Conservation (phyloP, 2,113 vertebrate species). For the Osmerus mordax region DNA sequence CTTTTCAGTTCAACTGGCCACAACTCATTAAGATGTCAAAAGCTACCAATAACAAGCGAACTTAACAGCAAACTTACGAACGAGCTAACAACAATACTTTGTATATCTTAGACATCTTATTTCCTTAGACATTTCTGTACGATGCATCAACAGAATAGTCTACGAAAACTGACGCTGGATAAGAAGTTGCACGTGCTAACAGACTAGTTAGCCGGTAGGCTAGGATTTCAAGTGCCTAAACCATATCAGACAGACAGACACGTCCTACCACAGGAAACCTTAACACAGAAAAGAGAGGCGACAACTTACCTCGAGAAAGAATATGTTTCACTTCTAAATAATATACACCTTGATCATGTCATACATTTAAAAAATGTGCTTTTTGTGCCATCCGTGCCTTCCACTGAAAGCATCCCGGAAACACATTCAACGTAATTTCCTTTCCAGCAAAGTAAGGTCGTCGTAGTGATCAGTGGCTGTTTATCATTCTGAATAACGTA, state of each 20-base stretch:
- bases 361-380: conserved; percentile 8
- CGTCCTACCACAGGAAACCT: too few species aligned
- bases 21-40: neutral
- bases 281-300: neutral
- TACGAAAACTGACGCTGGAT: too few species aligned
- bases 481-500: too few species aligned
- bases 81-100: too few species aligned
- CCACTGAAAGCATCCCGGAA: conserved; percentile 11
- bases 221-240: too few species aligned
- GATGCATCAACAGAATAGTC: too few species aligned
- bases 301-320: conserved; percentile 20
- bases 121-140: too few species aligned
- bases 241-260: too few species aligned
- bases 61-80: neutral
- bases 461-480: too few species aligned
- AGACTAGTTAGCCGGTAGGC: too few species aligned
- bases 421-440: conserved; percentile 63
- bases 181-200: neutral
- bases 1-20: neutral
- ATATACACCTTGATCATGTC: conserved; percentile 24
- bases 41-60: neutral
- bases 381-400: conserved; percentile 1
- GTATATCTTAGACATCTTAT: too few species aligned
- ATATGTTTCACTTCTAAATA: neutral
- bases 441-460: conserved; percentile 45